A percentile compares a stretch with the other conserved stretches of the same genome.
Evolutionary conservation across 2,888 invertebrate species (phyloP).

Genomic region (Byasa hedistus): DNA sequence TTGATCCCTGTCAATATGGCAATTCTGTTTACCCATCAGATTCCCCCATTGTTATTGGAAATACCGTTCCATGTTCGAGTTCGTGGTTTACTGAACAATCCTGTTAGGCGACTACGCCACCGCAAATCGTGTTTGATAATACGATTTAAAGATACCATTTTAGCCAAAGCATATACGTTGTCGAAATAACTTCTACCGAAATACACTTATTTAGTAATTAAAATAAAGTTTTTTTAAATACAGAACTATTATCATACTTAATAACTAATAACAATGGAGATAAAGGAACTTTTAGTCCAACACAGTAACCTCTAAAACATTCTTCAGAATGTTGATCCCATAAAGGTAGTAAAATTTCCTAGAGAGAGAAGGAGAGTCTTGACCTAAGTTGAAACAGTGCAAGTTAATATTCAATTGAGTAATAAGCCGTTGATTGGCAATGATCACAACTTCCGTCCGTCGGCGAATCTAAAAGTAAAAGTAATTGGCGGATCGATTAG

Average conservation of each 20-base stretch:
- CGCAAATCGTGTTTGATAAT: conserved; percentile 28
- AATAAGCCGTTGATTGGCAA: conserved; percentile 44
- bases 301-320: not conserved
- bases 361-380: not conserved
- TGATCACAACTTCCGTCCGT: conserved; percentile 42
- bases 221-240: not conserved
- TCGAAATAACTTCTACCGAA: not conserved
- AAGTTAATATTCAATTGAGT: conserved; percentile 44
- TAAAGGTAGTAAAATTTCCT: not conserved
- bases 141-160: conserved; percentile 21
- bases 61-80: conserved; percentile 51
- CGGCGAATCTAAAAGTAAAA: conserved; percentile 48
- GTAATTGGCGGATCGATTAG: conserved; percentile 43
- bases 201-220: not conserved
- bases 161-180: not conserved
- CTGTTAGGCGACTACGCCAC: conserved; percentile 43
- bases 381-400: conserved; percentile 26
- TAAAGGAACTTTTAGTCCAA: not conserved
- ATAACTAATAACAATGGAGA: no score
- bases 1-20: conserved; percentile 66
- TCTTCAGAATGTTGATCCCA: not conserved
- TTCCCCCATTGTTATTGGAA: conserved; percentile 62
- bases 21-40: conserved; percentile 53
- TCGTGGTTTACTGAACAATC: conserved; percentile 63
- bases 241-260: no score